A percentile compares a stretch with the other conserved stretches of the same genome.
phyloP scores from a whole-genome alignment of 2,113 vertebrate genomes.

The Phainopepla nitens region DNA sequence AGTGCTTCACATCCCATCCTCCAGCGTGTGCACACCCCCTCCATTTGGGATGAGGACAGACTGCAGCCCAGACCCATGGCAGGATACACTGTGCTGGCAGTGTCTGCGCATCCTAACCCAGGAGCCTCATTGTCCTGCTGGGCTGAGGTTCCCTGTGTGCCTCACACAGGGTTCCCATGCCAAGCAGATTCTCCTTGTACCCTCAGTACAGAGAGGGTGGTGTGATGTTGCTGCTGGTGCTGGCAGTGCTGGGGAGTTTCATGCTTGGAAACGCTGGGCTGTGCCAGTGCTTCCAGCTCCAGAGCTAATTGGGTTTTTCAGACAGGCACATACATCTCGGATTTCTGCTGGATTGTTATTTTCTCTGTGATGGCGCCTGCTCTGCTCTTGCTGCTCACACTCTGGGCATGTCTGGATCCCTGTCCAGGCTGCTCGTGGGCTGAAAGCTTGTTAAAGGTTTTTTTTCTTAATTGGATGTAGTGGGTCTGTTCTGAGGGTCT shows the following conservation, averaged over 20 bases:
- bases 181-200: not conserved
- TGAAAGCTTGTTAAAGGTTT: not conserved
- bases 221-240: not conserved
- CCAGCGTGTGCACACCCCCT: not conserved
- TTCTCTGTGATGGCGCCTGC: not conserved
- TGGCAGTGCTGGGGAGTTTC: not conserved
- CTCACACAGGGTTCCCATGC: fast-evolving
- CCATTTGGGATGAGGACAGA: not conserved
- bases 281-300: not conserved
- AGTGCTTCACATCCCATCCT: not conserved
- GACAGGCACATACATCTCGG: not conserved
- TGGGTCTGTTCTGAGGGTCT: not conserved
- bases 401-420: not conserved
- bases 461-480: not conserved
- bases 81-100: not conserved
- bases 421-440: not conserved
- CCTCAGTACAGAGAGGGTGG: not conserved
- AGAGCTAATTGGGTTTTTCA: not conserved
- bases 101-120: not conserved
- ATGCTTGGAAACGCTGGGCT: not conserved
- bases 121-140: not conserved
- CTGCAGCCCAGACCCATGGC: not conserved
- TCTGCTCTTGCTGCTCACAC: not conserved
- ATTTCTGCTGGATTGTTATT: not conserved
- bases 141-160: not conserved